Evolutionary conservation across 2,113 vertebrate genomes (phyloP).

Genomic region (Nothobranchius kuhntae): DNA sequence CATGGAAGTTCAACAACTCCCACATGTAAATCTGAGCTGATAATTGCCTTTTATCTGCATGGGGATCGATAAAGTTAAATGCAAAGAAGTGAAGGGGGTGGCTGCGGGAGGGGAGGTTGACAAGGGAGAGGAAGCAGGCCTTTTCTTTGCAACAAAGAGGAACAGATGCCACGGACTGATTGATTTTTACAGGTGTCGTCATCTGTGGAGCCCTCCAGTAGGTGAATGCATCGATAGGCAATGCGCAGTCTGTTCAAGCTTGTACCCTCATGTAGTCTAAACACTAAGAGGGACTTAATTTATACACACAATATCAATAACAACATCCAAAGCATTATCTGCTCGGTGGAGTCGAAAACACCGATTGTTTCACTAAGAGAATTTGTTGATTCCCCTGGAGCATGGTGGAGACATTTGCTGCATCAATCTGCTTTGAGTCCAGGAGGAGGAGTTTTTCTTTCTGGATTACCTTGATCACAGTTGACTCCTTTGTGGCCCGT

Average conservation of each 20-base stretch:
- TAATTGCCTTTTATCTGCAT: slow-evolving; percentile 89
- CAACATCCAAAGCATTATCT: slow-evolving; percentile 70
- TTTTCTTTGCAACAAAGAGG: slow-evolving; percentile 67
- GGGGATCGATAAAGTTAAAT: slow-evolving; percentile 90
- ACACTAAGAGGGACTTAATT: slow-evolving; percentile 67
- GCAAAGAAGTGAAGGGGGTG: slow-evolving; percentile 77
- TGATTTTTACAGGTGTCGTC: slow-evolving; percentile 61
- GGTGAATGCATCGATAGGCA: slow-evolving; percentile 43
- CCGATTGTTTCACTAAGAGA: slow-evolving; percentile 61
- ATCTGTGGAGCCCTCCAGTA: slow-evolving; percentile 54
- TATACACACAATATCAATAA: slow-evolving; percentile 71
- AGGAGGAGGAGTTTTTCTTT: background rate
- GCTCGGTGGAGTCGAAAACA: slow-evolving; percentile 74
- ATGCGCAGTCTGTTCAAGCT: slow-evolving; percentile 48
- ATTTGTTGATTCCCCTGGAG: slow-evolving; percentile 42
- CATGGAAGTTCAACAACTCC: slow-evolving; percentile 87
- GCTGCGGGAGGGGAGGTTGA: slow-evolving; percentile 9
- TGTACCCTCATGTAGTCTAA: slow-evolving; percentile 49
- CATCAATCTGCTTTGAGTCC: slow-evolving; percentile 22
- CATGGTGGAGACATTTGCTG: slow-evolving; percentile 23
- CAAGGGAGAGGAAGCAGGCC: slow-evolving; percentile 57
- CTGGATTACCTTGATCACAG: slow-evolving; percentile 90
- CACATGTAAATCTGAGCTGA: slow-evolving; percentile 90
- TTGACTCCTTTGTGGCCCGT: slow-evolving; percentile 91
- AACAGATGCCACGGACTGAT: slow-evolving; percentile 57